A percentile compares a stretch with the other conserved stretches of the same genome.
These are phyloP conservation scores for Enhydra lutris DNA, from an alignment of 2,113 vertebrate species.

Conservation along the genomic window DNA sequence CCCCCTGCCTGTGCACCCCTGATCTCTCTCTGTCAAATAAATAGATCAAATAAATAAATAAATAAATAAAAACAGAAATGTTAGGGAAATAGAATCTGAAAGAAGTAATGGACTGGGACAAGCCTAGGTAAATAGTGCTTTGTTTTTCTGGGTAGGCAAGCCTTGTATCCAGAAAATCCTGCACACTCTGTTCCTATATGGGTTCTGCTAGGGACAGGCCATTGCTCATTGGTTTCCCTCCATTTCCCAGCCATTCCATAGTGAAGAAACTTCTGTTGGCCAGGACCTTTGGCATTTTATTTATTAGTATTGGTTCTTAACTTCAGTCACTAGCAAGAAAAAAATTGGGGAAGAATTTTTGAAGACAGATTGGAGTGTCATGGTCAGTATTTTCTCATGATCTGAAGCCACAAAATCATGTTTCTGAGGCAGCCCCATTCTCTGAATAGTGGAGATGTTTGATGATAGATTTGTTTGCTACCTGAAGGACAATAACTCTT, in stretches of 20 bases:
- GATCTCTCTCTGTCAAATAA: too few species aligned
- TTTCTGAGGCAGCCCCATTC: neutral
- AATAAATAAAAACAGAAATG: neutral
- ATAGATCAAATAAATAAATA: too few species aligned
- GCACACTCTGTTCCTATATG: rapidly evolving
- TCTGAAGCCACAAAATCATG: rapidly evolving
- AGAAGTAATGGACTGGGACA: neutral
- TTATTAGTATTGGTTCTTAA: neutral
- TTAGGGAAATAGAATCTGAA: neutral
- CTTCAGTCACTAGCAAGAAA: neutral
- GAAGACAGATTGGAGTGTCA: neutral
- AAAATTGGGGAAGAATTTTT: neutral
- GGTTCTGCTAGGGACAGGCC: neutral
- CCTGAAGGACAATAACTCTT: neutral
- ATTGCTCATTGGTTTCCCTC: neutral
- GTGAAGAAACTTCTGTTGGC: neutral
- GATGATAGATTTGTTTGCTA: neutral
- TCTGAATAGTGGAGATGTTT: too few species aligned
- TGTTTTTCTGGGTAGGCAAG: neutral
- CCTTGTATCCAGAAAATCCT: neutral
- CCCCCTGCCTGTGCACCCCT: too few species aligned
- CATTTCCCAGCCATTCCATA: neutral
- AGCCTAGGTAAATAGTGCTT: neutral
- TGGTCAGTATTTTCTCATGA: neutral
- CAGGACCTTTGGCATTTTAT: neutral